phyloP scores from a whole-genome alignment of 2,888 invertebrate genomes.

The Caenorhabditis sp. region DNA sequence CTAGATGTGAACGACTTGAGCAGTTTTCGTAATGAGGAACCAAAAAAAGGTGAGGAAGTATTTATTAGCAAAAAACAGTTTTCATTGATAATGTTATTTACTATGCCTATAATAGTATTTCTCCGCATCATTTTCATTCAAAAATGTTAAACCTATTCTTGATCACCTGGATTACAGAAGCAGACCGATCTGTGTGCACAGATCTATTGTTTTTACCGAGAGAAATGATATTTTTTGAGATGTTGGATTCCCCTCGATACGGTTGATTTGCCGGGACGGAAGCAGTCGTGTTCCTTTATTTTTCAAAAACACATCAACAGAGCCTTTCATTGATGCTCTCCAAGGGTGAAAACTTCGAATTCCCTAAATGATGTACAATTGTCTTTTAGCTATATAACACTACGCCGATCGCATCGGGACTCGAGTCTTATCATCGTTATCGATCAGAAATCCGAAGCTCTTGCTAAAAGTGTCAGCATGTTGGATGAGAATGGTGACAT shows the following conservation, averaged over 20 bases:
- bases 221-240: background rate
- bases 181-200: too few relatives aligned
- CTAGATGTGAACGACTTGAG: conserved; percentile 81
- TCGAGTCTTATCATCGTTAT: conserved; percentile 89
- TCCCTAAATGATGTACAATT: background rate
- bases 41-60: conserved; percentile 64
- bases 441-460: conserved; percentile 86
- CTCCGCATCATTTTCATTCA: too few relatives aligned
- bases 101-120: too few relatives aligned
- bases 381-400: conserved; percentile 76
- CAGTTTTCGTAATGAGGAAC: conserved; percentile 76
- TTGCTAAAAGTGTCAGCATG: conserved; percentile 92
- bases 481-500: conserved; percentile 86
- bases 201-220: background rate
- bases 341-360: conserved; percentile 83
- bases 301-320: conserved; percentile 92
- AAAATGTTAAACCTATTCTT: too few relatives aligned
- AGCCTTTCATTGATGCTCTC: conserved; percentile 87
- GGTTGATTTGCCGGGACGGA: conserved; percentile 88
- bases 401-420: conserved; percentile 87
- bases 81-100: too few relatives aligned
- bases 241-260: conserved; percentile 70
- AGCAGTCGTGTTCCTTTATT: conserved; percentile 90
- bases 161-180: too few relatives aligned
- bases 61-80: background rate